Percentiles rank a stretch among this genome's conserved stretches.
Conservation (phyloP, 1,140 invertebrate species). For the Hyles euphorbiae region DNA sequence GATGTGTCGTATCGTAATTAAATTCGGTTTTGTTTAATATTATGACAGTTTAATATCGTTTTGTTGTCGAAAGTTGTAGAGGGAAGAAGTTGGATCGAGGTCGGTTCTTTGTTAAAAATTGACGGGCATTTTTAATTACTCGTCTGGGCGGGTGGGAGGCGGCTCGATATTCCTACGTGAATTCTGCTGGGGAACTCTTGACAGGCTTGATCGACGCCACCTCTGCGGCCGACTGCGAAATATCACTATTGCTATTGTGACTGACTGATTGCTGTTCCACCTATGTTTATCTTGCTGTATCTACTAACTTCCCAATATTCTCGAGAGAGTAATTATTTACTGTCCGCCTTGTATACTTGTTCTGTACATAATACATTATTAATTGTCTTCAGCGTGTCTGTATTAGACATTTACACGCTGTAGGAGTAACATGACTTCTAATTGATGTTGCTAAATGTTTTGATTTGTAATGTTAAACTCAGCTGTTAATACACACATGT, state of each 20-base stretch:
- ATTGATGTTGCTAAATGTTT: too few relatives aligned
- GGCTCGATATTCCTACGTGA: constrained; percentile 51
- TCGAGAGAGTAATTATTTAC: too few relatives aligned
- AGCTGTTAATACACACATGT: too few relatives aligned
- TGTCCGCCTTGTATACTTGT: too few relatives aligned
- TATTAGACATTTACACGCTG: too few relatives aligned
- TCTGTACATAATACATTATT: too few relatives aligned
- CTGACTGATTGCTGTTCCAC: constrained; percentile 12
- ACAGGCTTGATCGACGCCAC: constrained; percentile 11
- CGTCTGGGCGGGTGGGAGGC: constrained; percentile 31
- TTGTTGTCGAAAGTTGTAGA: constrained; percentile 14
- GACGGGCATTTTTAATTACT: constrained; percentile 62
- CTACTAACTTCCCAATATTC: too few relatives aligned
- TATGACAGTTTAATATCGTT: neutral
- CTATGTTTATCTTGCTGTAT: too few relatives aligned
- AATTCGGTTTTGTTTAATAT: neutral
- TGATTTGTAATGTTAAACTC: too few relatives aligned
- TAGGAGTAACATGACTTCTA: too few relatives aligned
- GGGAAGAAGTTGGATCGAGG: constrained; percentile 11
- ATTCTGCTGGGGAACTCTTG: constrained; percentile 27
- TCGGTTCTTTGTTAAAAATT: constrained; percentile 30
- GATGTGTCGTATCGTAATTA: too few relatives aligned
- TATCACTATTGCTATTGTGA: constrained; percentile 13
- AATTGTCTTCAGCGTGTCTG: too few relatives aligned
- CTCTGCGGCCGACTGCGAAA: constrained; percentile 7